phyloP scores from a whole-genome alignment of 2,113 vertebrate species.

The Ifrita kowaldi region DNA sequence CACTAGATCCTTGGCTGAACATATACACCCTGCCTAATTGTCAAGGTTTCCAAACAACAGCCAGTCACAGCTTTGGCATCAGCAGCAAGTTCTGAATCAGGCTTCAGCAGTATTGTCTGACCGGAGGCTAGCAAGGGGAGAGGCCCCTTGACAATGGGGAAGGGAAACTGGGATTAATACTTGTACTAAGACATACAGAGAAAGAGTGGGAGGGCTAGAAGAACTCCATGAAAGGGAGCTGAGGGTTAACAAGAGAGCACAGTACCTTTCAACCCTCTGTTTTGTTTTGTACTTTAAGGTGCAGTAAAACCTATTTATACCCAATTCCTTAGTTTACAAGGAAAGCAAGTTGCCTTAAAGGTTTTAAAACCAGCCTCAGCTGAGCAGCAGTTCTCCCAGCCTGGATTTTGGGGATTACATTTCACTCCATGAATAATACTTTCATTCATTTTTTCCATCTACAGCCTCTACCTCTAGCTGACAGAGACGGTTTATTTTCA shows the following conservation, averaged over 20 bases:
- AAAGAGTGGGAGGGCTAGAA: not conserved
- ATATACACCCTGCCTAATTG: not conserved
- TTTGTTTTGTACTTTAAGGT: not conserved
- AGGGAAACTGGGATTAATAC: not conserved
- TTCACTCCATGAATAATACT: not conserved
- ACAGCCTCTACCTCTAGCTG: not conserved
- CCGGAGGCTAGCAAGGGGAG: not conserved
- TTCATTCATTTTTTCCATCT: not conserved
- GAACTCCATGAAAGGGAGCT: not conserved
- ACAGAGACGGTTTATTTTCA: not conserved
- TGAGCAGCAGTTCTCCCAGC: not conserved
- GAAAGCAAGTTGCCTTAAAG: not conserved
- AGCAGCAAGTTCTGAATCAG: not conserved
- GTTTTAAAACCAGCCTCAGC: not conserved
- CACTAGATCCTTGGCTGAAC: not conserved
- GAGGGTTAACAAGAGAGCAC: not conserved
- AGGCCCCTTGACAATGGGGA: not conserved
- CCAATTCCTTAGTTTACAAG: not conserved
- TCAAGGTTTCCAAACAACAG: not conserved
- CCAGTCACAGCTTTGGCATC: not conserved
- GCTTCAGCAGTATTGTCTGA: not conserved
- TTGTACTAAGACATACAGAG: not conserved
- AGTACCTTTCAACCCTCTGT: not conserved
- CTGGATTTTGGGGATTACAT: not conserved
- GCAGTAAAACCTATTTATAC: not conserved